Evolutionary conservation across 2,797 vertebrate species (phyloP), one percentile per base, ranked within the genome.

Genomic region (Geotrypetes seraphini): DNA sequence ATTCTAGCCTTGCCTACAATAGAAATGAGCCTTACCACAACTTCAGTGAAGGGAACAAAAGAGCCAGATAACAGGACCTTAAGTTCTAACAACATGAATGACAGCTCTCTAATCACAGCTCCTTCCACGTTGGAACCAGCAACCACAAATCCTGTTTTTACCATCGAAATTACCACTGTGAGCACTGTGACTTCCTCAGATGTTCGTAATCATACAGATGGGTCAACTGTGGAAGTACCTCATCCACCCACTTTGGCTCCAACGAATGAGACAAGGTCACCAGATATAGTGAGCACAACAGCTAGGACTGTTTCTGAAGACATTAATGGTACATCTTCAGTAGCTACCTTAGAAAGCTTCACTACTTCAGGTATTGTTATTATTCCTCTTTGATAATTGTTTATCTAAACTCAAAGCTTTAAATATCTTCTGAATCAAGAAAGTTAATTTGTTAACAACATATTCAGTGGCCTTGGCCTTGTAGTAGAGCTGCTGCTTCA

Each of bases 281-380:
- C 14, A 7, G 12, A 43, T 11, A 37, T 13, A 0, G 5, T 18
- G 3, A 35, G 47, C 20, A 36, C 31, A 19, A 54, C 47, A 10
- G 15, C 28, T 37, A 42, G n/a, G 24, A 59, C 54, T 34, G 47
- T 50, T 7, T 19, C 39, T 21, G 51, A 41, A 52, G 49, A 54
- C 5, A 44, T 36, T 11, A 61, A 59, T 35, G 49, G 41, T 36
- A 69, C 63, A 41, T 53, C 44, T 3, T 38, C 19, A 19, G 47
- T 48, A 16, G 51, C 57, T 25, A 61, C 63, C 35, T 47, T 48
- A 18, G 45, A 54, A 39, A 21, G 53, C 23, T 48, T 61, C 25
- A 40, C 47, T 44, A 43, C 59, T 30, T 44, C 69, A 55, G 66
- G 69, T n/a, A n/a, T n/a, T n/a, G n/a, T n/a, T n/a, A n/a, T n/a